A percentile compares a stretch with the other conserved stretches of the same genome.
Evolutionary conservation across 2,113 vertebrate genomes (phyloP).

Genomic region (Anhinga anhinga): DNA sequence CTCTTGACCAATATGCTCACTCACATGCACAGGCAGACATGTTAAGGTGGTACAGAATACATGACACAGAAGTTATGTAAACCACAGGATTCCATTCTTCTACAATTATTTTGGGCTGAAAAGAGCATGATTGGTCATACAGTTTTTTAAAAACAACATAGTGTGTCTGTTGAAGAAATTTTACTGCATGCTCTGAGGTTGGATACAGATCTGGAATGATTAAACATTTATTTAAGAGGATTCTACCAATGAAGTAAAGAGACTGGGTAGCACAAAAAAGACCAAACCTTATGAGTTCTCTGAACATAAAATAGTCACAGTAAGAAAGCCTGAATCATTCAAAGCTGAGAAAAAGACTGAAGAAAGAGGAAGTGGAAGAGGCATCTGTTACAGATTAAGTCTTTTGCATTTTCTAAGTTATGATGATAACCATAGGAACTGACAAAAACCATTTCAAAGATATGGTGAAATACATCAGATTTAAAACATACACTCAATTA

Average conservation of each 20-base stretch:
- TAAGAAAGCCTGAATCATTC: not conserved
- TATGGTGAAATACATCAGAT: not conserved
- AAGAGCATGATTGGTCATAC: not conserved
- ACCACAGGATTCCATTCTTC: not conserved
- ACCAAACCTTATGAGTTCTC: not conserved
- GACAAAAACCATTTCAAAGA: not conserved
- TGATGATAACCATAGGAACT: not conserved
- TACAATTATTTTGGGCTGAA: not conserved
- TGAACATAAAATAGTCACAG: not conserved
- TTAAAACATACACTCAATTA: not conserved
- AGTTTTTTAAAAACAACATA: not conserved
- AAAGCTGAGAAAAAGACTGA: not conserved
- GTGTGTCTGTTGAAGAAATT: not conserved
- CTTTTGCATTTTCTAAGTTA: not conserved
- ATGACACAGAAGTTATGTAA: not conserved
- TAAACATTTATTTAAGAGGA: not conserved
- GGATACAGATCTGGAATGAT: not conserved
- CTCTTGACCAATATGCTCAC: not conserved
- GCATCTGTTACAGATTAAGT: not conserved
- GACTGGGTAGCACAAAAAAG: not conserved
- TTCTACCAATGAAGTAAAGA: not conserved
- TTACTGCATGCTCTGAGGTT: not conserved
- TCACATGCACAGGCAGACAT: not conserved
- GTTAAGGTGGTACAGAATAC: fast-evolving
- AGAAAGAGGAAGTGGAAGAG: not conserved